These are phyloP conservation scores for Galleria mellonella DNA, from an alignment of 1,140 invertebrate species.

Conservation along the genomic window DNA sequence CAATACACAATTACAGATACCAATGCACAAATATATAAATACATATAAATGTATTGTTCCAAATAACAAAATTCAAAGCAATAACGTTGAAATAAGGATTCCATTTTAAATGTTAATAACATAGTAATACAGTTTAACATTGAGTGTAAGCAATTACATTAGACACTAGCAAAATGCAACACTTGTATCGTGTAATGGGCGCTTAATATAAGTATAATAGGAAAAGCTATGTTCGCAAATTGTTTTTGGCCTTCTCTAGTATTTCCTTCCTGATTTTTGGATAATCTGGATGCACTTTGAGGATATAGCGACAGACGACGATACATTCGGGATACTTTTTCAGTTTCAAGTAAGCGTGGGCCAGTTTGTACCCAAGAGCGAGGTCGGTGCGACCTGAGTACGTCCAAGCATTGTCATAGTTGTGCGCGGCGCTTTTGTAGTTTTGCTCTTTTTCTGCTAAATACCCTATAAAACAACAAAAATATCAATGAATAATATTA, in stretches of 20 bases:
- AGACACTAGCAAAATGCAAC: too few species aligned
- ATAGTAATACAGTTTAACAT: too few species aligned
- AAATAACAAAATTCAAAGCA: too few species aligned
- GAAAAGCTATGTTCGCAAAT: constrained; percentile 79
- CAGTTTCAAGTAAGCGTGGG: constrained; percentile 93
- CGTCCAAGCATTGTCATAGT: constrained; percentile 92
- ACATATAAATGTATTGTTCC: too few species aligned
- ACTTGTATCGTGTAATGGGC: too few species aligned
- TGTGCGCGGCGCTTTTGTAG: constrained; percentile 88
- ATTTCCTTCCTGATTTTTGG: constrained; percentile 95
- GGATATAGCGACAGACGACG: constrained; percentile 80
- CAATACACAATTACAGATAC: too few species aligned
- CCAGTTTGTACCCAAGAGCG: constrained; percentile 92
- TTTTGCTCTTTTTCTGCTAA: constrained; percentile 95
- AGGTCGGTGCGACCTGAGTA: constrained; percentile 87
- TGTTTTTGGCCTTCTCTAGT: constrained; percentile 93
- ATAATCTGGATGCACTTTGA: constrained; percentile 90
- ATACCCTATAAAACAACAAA: constrained; percentile 76
- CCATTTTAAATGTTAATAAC: too few species aligned
- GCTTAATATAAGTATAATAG: too few species aligned
- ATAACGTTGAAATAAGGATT: too few species aligned
- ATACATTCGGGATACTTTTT: constrained; percentile 89
- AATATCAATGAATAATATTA: background rate
- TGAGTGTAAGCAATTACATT: too few species aligned
- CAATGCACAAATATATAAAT: too few species aligned